Evolutionary conservation across 2,888 invertebrate genomes (phyloP).

Genomic region (Colletes collaris): DNA sequence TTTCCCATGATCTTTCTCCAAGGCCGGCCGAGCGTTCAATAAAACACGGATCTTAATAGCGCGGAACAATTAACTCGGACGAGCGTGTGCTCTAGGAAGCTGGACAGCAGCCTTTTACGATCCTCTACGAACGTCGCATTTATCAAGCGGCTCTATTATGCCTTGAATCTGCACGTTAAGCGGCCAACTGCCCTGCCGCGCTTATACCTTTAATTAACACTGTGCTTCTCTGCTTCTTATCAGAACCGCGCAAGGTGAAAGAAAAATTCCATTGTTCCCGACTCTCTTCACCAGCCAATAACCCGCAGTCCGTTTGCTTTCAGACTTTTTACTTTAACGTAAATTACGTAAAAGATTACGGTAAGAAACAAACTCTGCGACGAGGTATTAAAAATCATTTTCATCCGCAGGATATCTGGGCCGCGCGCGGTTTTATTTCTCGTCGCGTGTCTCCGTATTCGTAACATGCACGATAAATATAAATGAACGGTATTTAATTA

Average conservation of each 20-base stretch:
- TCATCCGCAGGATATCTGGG: too few relatives aligned
- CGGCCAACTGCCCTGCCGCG: neutral
- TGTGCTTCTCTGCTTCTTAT: neutral
- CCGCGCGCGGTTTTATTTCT: too few relatives aligned
- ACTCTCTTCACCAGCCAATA: neutral
- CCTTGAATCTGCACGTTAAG: conserved; percentile 40
- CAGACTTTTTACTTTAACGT: too few relatives aligned
- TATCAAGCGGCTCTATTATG: conserved; percentile 30
- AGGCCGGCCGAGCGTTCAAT: conserved; percentile 54
- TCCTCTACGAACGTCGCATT: conserved; percentile 28
- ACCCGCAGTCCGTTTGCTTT: too few relatives aligned
- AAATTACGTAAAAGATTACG: too few relatives aligned
- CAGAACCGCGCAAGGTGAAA: conserved; percentile 1
- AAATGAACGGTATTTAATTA: too few relatives aligned
- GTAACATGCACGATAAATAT: too few relatives aligned
- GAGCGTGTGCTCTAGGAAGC: conserved; percentile 47
- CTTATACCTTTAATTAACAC: conserved; percentile 41
- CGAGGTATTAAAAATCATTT: too few relatives aligned
- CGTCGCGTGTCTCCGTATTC: too few relatives aligned
- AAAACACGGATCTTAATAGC: conserved; percentile 64
- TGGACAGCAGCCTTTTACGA: conserved; percentile 38
- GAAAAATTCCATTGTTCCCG: conserved; percentile 9
- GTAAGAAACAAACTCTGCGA: too few relatives aligned
- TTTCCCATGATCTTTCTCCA: conserved; percentile 54
- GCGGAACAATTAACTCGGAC: conserved; percentile 64